Evolutionary conservation across 2,797 vertebrate species (phyloP).

Genomic region (Anas flavirostris): DNA sequence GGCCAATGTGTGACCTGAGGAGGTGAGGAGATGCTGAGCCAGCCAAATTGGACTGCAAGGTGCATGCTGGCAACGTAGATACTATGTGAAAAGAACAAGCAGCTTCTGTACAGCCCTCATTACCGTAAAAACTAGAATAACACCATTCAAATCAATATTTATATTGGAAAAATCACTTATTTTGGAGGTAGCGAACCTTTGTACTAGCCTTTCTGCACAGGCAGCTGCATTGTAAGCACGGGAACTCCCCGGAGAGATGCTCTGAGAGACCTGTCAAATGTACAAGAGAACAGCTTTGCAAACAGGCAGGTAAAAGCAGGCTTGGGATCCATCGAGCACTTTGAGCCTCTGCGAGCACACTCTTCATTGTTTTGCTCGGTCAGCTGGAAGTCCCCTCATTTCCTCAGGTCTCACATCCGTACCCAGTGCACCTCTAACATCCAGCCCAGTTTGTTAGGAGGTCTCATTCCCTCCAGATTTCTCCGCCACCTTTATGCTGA

Average conservation of each 20-base stretch:
- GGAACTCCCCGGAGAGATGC: not conserved
- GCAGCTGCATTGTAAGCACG: fast-evolving
- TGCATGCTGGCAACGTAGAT: not conserved
- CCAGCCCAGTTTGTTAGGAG: not conserved
- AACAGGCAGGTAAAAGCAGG: not conserved
- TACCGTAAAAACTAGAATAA: not conserved
- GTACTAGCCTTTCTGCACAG: not conserved
- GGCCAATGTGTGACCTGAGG: fast-evolving
- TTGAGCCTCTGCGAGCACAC: not conserved
- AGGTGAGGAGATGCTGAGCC: not conserved
- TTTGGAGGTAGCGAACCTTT: not conserved
- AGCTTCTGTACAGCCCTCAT: not conserved
- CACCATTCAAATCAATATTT: not conserved
- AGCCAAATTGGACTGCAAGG: not conserved
- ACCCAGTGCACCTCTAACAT: not conserved
- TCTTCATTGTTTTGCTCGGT: not conserved
- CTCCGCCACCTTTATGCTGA: not conserved
- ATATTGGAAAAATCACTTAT: not conserved
- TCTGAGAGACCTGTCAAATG: not conserved
- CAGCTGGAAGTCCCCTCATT: not conserved
- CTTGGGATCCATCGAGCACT: not conserved
- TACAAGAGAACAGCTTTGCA: not conserved
- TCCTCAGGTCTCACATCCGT: not conserved
- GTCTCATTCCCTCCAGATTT: not conserved
- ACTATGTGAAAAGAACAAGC: not conserved